Evolutionary conservation across 2,888 invertebrate genomes (phyloP), one percentile per base, ranked within the genome.

Genomic region (Dioctria rufipes): DNA sequence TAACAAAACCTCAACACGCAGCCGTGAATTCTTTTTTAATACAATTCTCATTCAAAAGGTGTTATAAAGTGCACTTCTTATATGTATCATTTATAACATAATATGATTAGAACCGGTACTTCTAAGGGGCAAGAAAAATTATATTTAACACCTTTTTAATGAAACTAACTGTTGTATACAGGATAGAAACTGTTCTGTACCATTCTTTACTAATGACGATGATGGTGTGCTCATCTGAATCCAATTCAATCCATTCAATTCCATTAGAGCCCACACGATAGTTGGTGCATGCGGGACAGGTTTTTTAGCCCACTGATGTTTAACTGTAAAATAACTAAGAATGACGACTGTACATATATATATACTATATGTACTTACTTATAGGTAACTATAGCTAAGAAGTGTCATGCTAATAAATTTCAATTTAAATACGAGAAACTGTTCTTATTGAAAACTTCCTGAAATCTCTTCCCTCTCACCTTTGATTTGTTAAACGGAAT

Each of bases 361-460:
- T 42, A 60, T 60, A 69, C 25, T 25, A 25, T 25, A 25, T 25
- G 25, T 25, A 25, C 25, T 25, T 25, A 25, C 11, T 63, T 77
- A 46, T 37, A 49, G 37, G 49, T 39, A 61, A 63, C 49, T 25
- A 63, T 9, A 42, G n/a, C 65, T 49, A 3, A n/a, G 42, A 61
- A 77, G 77, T 40, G 42, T 13, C 66, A 77, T 37, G 63, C 61
- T 63, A 77, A 77, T 77, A 77, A 77, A 77, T 77, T 77, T 63
- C 77, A 77, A 63, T 77, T 77, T 63, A 77, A 77, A 77, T 11
- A 63, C 61, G 13, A 42, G 77, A 49, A n/a, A 63, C 46, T 13
- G 61, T 63, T 77, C 60, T 46, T 49, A 77, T 61, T 61, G 60
- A 61, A 25, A 25, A 25, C 11, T 61, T 61, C 43, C 71, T 25